These are phyloP conservation scores for Caenorhabditis remanei DNA, from an alignment of 1,140 invertebrate genomes.

Conservation along the genomic window DNA sequence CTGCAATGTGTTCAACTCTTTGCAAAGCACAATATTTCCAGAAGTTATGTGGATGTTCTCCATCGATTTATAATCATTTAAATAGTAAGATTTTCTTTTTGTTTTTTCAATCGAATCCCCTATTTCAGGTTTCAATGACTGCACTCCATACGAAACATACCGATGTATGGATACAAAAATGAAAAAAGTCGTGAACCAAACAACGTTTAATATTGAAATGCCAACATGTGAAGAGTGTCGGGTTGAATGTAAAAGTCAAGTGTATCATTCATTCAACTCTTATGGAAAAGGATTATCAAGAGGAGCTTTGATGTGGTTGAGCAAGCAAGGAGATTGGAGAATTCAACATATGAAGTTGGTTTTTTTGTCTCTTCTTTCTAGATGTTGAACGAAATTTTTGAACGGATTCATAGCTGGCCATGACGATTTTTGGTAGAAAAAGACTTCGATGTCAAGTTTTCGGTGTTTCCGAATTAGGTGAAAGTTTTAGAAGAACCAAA, in stretches of 20 bases:
- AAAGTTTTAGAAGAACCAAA: too few relatives aligned
- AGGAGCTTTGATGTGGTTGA: conserved; percentile 67
- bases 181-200: conserved; percentile 52
- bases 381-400: too few relatives aligned
- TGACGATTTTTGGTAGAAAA: too few relatives aligned
- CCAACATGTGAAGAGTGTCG: conserved; percentile 69
- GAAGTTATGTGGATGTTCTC: conserved; percentile 72
- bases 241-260: conserved; percentile 75
- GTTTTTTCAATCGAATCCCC: not conserved
- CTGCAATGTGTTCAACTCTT: conserved; percentile 69
- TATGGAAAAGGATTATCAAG: conserved; percentile 71
- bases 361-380: not conserved
- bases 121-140: conserved; percentile 69
- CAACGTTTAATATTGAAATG: conserved; percentile 38
- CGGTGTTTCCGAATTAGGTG: too few relatives aligned
- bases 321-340: conserved; percentile 63
- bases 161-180: conserved; percentile 56
- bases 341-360: conserved; percentile 64
- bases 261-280: conserved; percentile 75
- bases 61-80: conserved; percentile 74
- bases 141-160: conserved; percentile 38
- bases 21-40: conserved; percentile 74
- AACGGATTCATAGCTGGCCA: too few relatives aligned
- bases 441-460: too few relatives aligned
- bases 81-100: conserved; percentile 62